Evolutionary conservation across 2,888 invertebrate genomes (phyloP).

Genomic region (Drosophila pegasa): DNA sequence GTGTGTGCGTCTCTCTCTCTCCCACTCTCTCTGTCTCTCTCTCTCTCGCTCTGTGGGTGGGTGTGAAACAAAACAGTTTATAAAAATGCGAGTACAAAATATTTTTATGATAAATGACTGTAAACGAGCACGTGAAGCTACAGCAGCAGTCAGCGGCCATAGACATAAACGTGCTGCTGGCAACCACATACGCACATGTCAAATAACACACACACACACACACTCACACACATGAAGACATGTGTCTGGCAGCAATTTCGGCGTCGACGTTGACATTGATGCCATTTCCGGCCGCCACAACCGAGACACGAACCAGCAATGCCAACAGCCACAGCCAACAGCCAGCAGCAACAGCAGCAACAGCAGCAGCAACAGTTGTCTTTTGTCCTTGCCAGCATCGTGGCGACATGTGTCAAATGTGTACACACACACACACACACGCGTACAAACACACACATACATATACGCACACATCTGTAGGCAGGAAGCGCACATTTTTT

Average conservation of each 20-base stretch:
- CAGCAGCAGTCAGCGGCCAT: conserved; percentile 60
- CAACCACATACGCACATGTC: conserved; percentile 76
- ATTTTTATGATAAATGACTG: conserved; percentile 80
- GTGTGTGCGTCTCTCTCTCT: no score
- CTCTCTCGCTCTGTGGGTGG: no score
- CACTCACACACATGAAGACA: conserved; percentile 29
- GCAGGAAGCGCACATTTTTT: conserved; percentile 16
- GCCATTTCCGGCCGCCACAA: conserved; percentile 77
- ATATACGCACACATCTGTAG: conserved; percentile 6
- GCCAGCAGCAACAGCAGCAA: conserved; percentile 16
- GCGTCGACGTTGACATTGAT: conserved; percentile 77
- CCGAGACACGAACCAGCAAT: conserved; percentile 58
- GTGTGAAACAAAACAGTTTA: conserved; percentile 78
- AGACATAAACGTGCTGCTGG: conserved; percentile 75
- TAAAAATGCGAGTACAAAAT: conserved; percentile 76
- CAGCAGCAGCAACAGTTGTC: conserved; percentile 59
- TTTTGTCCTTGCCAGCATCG: conserved; percentile 62
- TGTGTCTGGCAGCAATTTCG: conserved; percentile 67
- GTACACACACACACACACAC: conserved; percentile 41
- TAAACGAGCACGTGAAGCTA: conserved; percentile 77
- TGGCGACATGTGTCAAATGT: conserved; percentile 72
- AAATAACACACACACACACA: conserved; percentile 37
- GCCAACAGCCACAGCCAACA: conserved; percentile 30
- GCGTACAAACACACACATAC: conserved; percentile 9
- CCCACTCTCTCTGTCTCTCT: no score